Evolutionary conservation across 2,113 vertebrate genomes (phyloP).

Genomic region (Craseonycteris thonglongyai): DNA sequence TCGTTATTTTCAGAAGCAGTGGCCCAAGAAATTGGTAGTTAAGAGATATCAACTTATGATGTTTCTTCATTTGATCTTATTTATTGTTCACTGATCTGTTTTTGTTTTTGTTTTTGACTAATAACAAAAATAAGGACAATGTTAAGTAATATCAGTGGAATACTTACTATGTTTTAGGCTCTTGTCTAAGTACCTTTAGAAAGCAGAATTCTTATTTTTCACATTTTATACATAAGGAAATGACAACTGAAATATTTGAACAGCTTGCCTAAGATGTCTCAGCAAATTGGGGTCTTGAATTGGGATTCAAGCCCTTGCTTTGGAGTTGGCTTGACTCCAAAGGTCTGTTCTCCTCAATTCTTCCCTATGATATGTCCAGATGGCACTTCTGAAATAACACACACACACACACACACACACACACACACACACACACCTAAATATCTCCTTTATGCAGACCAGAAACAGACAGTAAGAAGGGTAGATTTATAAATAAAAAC

Average conservation of each 20-base stretch:
- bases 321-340: not conserved
- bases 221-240: not conserved
- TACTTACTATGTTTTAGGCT: not conserved
- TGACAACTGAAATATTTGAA: not conserved
- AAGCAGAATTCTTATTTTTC: not conserved
- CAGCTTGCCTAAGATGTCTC: not conserved
- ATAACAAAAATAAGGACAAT: constrained; percentile 15
- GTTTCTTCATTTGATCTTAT: constrained; percentile 42
- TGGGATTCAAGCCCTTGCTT: not conserved
- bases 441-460: not conserved
- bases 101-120: constrained; percentile 46
- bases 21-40: constrained; percentile 41
- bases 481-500: not conserved
- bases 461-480: not conserved
- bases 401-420: not conserved
- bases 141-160: not conserved
- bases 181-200: not conserved
- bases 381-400: not conserved
- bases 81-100: constrained; percentile 44
- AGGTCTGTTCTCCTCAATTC: not conserved
- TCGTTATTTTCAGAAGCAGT: constrained; percentile 50
- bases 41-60: constrained; percentile 1
- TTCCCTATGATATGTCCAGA: not conserved
- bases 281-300: not conserved
- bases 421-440: not conserved